Conservation (phyloP, 92 coral and sea anemone genomes). For the Heliopora coerulea region DNA sequence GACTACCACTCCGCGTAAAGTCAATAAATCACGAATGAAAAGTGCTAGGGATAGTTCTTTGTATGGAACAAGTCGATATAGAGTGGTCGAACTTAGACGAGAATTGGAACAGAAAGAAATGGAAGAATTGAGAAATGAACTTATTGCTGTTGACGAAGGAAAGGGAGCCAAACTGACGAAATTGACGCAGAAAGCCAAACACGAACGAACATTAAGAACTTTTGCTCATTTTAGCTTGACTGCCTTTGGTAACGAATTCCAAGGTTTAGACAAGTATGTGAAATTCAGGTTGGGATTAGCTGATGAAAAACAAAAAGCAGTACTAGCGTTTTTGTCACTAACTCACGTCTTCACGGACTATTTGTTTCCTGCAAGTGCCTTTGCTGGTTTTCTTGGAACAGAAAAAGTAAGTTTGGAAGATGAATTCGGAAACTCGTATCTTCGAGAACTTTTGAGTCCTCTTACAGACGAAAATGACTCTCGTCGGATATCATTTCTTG, state of each 20-base stretch:
- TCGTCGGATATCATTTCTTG: slow-evolving; percentile 71
- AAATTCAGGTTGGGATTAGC: slow-evolving; percentile 55
- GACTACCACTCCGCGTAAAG: slow-evolving; percentile 26
- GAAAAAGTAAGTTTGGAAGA: slow-evolving; percentile 56
- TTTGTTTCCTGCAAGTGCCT: slow-evolving; percentile 66
- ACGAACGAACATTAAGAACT: slow-evolving; percentile 44
- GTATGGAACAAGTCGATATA: slow-evolving; percentile 61
- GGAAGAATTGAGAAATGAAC: slow-evolving; percentile 50
- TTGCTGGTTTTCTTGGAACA: slow-evolving; percentile 45
- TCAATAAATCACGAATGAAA: slow-evolving; percentile 32
- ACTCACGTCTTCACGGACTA: slow-evolving; percentile 64
- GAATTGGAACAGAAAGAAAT: slow-evolving; percentile 56
- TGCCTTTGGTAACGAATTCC: slow-evolving; percentile 61
- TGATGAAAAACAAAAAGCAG: slow-evolving; percentile 53
- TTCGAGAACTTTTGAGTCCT: slow-evolving; percentile 70
- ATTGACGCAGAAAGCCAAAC: slow-evolving; percentile 38
- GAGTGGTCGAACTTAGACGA: slow-evolving; percentile 57
- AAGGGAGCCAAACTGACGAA: slow-evolving; percentile 37
- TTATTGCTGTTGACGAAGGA: slow-evolving; percentile 46
- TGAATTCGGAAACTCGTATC: slow-evolving; percentile 57
- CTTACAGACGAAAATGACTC: slow-evolving; percentile 49
- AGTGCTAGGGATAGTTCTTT: slow-evolving; percentile 35
- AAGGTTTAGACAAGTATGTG: slow-evolving; percentile 55
- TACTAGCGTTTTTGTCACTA: slow-evolving; percentile 64
- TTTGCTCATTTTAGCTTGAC: slow-evolving; percentile 70